A percentile compares a stretch with the other conserved stretches of the same genome.
phyloP scores from a whole-genome alignment of 2,888 invertebrate species.

The Halictus quadricinctus region DNA sequence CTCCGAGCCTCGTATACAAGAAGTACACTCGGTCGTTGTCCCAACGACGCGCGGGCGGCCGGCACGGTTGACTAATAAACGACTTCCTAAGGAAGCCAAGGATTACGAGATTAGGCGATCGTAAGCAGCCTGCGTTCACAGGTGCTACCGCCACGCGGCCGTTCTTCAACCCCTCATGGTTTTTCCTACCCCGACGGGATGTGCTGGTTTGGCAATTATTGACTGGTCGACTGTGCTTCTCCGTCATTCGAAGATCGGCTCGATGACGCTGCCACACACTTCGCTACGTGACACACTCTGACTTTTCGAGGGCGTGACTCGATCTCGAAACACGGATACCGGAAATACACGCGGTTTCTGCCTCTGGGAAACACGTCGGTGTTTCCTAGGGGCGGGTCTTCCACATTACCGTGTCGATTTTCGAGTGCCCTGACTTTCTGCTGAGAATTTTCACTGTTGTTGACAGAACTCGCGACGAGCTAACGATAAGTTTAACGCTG shows the following conservation, averaged over 20 bases:
- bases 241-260: constrained; percentile 55
- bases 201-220: constrained; percentile 64
- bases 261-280: constrained; percentile 18
- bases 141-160: not conserved
- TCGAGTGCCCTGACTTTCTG: no score
- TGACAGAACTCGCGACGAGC: no score
- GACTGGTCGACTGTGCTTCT: constrained; percentile 63
- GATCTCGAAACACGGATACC: not conserved
- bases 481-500: no score
- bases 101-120: constrained; percentile 80
- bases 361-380: not conserved
- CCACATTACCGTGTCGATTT: not conserved
- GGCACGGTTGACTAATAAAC: constrained; percentile 79
- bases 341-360: constrained; percentile 46
- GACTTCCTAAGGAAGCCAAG: constrained; percentile 82
- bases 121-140: constrained; percentile 56
- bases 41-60: constrained; percentile 54
- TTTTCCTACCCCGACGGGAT: constrained; percentile 48
- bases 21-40: constrained; percentile 59
- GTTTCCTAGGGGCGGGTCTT: not conserved
- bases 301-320: constrained; percentile 36
- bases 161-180: not conserved
- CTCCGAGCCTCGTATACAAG: constrained; percentile 11
- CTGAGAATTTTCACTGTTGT: no score
- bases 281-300: constrained; percentile 66